Base-by-base conservation (phyloP, 2,113 vertebrate genomes). In the Corythornis vintsioides region DNA sequence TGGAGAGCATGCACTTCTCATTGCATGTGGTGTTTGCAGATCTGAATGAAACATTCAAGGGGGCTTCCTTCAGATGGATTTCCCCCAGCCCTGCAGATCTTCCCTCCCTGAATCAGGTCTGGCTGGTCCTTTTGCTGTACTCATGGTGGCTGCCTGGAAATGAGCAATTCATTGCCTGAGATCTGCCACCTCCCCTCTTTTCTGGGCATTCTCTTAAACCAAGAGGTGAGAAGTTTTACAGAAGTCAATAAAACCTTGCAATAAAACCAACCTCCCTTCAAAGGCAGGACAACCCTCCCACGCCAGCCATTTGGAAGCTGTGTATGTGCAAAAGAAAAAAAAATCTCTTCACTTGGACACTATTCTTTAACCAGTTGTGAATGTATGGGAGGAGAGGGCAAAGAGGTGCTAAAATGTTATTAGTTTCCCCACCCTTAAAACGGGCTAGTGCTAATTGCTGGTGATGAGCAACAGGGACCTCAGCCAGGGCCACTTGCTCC, bases 221-320 rank as follows among this genome's bases (percentile, higher is more conserved):
- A 21, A 71, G 91, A 95, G 84, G 89, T 77, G 87, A 92, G 84
- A 94, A 94, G 71, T 82, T 95, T 93, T 83, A 87, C 91, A 93
- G 60, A 89, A 85, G 82, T 85, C 91, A 88, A 87, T 95, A 91
- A 94, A 92, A 66, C 17, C 50, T 88, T 33, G 89, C 71, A 87
- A 88, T 95, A 95, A 94, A 96, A 77, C 56, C 5, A 86, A 50
- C 10, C 16, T 75, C 43, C 43, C 78, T 89, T 93, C 86, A 96
- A 96, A 96, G 89, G 84, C 89, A 76, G 56, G 72, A 45, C 43
- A 65, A 21, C 21, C 21, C 42, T 91, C 71, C 69, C 42, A 61
- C 24, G 1, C 47, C 88, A 89, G 72, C 88, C 94, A 83, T 94
- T 90, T 93, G 95, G 89, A 95, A 84, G 77, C n/a, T 66, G 66